phyloP scores from a whole-genome alignment of 2,888 invertebrate species.

The Drosophila birchii region DNA sequence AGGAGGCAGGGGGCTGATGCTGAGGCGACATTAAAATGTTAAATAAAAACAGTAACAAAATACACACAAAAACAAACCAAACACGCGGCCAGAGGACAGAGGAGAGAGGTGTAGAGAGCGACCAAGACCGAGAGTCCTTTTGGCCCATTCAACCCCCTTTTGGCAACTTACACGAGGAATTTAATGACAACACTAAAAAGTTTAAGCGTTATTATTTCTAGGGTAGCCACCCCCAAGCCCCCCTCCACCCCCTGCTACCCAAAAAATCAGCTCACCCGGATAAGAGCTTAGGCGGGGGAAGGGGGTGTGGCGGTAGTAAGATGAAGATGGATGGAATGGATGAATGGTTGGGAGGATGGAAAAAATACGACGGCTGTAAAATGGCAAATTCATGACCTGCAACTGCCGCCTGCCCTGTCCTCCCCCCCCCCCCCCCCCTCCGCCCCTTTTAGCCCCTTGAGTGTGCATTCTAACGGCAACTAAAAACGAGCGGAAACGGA shows the following conservation, averaged over 20 bases:
- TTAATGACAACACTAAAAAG: slow-evolving; percentile 85
- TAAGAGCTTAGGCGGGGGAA: slow-evolving; percentile 67
- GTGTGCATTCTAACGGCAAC: slow-evolving; percentile 75
- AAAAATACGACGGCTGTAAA: slow-evolving; percentile 85
- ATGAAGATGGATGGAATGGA: slow-evolving; percentile 13
- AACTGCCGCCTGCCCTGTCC: slow-evolving; percentile 58
- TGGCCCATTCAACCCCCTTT: slow-evolving; percentile 28
- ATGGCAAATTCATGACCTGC: slow-evolving; percentile 85
- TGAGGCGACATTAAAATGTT: slow-evolving; percentile 82
- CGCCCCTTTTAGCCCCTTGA: slow-evolving; percentile 10
- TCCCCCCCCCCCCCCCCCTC: no score
- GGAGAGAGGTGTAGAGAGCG: slow-evolving; percentile 3
- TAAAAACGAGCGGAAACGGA: slow-evolving; percentile 65
- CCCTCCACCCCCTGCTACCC: slow-evolving; percentile 5
- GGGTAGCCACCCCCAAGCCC: slow-evolving; percentile 71
- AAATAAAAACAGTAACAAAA: slow-evolving; percentile 80
- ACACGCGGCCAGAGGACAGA: slow-evolving; percentile 29
- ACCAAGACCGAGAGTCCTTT: slow-evolving; percentile 14
- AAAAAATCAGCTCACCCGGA: slow-evolving; percentile 71
- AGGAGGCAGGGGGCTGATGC: slow-evolving; percentile 60
- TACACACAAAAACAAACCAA: slow-evolving; percentile 63
- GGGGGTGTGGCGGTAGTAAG: neutral
- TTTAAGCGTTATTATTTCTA: slow-evolving; percentile 85
- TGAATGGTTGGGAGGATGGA: slow-evolving; percentile 45
- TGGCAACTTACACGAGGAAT: slow-evolving; percentile 83